phyloP scores from a whole-genome alignment of 2,797 vertebrate species.

The Galago senegalensis region DNA sequence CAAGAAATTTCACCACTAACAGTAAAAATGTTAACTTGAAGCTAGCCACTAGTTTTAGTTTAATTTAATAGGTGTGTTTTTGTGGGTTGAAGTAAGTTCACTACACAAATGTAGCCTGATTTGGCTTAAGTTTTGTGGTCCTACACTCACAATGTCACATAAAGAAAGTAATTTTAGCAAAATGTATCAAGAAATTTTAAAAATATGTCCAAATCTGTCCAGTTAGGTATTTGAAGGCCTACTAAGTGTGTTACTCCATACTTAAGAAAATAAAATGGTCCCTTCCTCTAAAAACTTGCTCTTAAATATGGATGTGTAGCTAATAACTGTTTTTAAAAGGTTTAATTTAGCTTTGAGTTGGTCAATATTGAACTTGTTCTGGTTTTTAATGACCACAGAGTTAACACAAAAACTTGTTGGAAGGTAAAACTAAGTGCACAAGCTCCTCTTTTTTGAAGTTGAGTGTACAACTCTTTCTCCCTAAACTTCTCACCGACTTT shows the following conservation, averaged over 20 bases:
- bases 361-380: slow-evolving; percentile 26
- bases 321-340: not conserved
- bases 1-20: not conserved
- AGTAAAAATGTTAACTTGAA: slow-evolving; percentile 41
- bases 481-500: not conserved
- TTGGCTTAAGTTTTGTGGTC: slow-evolving; percentile 34
- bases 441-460: not conserved
- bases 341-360: slow-evolving; percentile 34
- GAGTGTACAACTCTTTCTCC: not conserved
- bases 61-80: slow-evolving; percentile 56
- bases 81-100: slow-evolving; percentile 37
- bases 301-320: not conserved
- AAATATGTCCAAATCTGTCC: not conserved
- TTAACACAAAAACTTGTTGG: slow-evolving; percentile 33
- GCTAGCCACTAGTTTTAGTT: not conserved
- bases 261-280: not conserved
- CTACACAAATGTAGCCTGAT: not conserved
- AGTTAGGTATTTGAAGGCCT: not conserved
- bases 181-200: not conserved
- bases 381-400: slow-evolving; percentile 12
- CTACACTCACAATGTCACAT: not conserved
- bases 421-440: slow-evolving; percentile 1
- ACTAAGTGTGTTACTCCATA: not conserved
- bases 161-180: not conserved
- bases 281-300: not conserved